Percentiles rank a stretch among this genome's conserved stretches.
phyloP scores from a whole-genome alignment of 2,113 vertebrate genomes.

The Siphamia tubifer region DNA sequence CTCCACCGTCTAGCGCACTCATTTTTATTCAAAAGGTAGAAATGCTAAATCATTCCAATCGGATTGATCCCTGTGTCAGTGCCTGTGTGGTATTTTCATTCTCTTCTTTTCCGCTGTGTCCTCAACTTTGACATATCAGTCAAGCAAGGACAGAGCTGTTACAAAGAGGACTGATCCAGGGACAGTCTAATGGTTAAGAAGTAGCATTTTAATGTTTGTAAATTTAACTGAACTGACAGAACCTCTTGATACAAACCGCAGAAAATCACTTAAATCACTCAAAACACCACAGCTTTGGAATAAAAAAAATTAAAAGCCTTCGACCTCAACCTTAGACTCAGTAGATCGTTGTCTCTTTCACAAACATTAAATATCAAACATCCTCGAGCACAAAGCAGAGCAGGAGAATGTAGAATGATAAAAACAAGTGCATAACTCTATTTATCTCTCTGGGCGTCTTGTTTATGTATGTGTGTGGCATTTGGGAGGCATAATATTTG shows the following conservation, averaged over 20 bases:
- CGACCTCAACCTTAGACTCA: neutral
- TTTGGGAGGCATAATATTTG: constrained; percentile 17
- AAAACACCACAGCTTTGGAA: too few relatives aligned
- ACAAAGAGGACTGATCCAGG: constrained; percentile 52
- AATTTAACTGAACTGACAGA: constrained; percentile 48
- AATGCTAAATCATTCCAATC: constrained; percentile 81
- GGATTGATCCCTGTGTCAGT: constrained; percentile 80
- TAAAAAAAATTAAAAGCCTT: neutral
- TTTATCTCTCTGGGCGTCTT: neutral
- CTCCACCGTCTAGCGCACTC: constrained; percentile 79
- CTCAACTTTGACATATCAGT: constrained; percentile 81
- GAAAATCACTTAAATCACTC: too few relatives aligned
- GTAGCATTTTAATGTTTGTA: constrained; percentile 60
- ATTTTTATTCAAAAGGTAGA: constrained; percentile 80
- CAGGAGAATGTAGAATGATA: neutral
- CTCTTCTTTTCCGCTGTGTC: constrained; percentile 50
- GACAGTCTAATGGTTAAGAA: constrained; percentile 50
- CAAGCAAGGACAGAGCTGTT: constrained; percentile 64
- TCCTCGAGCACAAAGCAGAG: neutral
- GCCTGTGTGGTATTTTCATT: constrained; percentile 82
- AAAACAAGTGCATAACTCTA: neutral
- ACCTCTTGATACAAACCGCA: neutral
- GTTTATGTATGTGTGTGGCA: constrained; percentile 6
- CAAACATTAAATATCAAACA: neutral
- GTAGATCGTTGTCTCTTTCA: neutral